These are phyloP conservation scores for Limnephilus lunatus DNA, from an alignment of 2,888 invertebrate species.

Conservation along the genomic window DNA sequence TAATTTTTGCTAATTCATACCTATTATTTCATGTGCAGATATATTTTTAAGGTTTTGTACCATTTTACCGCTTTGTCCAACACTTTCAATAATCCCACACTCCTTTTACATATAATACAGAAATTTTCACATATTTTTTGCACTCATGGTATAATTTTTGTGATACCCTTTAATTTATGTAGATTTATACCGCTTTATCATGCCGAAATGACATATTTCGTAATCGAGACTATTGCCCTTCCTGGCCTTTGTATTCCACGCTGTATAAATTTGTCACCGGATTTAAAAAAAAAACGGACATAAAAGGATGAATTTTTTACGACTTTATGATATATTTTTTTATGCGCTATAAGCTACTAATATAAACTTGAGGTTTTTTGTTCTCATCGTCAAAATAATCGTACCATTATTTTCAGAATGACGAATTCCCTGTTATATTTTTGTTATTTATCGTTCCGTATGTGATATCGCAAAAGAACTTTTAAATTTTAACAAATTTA, in stretches of 20 bases:
- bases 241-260: constrained; percentile 56
- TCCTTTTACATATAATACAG: no score
- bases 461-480: no score
- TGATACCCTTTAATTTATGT: constrained; percentile 48
- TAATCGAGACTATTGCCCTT: constrained; percentile 48
- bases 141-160: not conserved
- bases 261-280: constrained; percentile 42
- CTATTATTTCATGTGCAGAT: no score
- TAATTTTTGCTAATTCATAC: no score
- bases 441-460: not conserved
- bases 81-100: not conserved
- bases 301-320: not conserved
- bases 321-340: not conserved
- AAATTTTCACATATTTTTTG: not conserved
- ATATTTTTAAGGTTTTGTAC: no score
- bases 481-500: not conserved
- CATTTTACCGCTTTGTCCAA: not conserved
- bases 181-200: constrained; percentile 55
- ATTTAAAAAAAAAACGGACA: not conserved
- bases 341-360: not conserved
- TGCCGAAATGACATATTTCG: constrained; percentile 52
- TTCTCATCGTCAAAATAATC: not conserved
- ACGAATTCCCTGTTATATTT: not conserved
- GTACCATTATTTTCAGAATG: not conserved
- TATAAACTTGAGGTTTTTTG: not conserved